phyloP scores from a whole-genome alignment of 1,140 invertebrate genomes.

The Drosophila lowei region DNA sequence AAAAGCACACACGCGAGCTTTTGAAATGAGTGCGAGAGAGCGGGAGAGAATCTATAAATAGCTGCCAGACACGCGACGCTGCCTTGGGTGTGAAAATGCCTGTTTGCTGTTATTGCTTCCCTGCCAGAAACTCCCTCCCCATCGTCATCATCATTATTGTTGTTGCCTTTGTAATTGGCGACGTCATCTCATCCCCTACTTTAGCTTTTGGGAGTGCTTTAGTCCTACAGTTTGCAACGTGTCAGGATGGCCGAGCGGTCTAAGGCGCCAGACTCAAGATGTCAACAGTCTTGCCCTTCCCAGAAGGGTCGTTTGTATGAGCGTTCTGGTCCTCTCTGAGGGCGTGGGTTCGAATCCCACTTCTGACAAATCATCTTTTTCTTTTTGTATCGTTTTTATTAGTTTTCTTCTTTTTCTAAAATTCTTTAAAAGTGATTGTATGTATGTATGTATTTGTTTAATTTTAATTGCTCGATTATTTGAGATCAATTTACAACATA shows the following conservation, averaged over 20 bases:
- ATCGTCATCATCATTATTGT: not conserved
- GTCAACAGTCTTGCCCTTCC: too few species aligned
- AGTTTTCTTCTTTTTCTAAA: not conserved
- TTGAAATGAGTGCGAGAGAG: not conserved
- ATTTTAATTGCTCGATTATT: slow-evolving; percentile 9
- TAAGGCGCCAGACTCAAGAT: slow-evolving; percentile 89
- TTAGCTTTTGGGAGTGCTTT: too few species aligned
- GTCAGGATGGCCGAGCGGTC: slow-evolving; percentile 88
- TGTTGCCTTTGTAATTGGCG: slow-evolving; percentile 11
- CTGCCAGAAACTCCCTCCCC: slow-evolving; percentile 19
- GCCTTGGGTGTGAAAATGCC: slow-evolving; percentile 62
- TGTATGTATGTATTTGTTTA: not conserved
- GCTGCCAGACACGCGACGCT: slow-evolving; percentile 61
- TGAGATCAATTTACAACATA: not conserved
- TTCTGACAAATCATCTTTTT: not conserved
- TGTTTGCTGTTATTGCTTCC: slow-evolving; percentile 55
- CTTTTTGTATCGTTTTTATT: not conserved
- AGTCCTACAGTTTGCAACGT: slow-evolving; percentile 13
- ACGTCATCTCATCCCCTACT: too few species aligned
- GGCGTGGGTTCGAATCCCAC: slow-evolving; percentile 95
- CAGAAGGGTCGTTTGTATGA: not conserved
- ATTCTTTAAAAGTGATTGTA: not conserved
- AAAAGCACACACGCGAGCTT: slow-evolving; percentile 48
- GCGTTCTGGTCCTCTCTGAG: slow-evolving; percentile 90
- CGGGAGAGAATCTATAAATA: slow-evolving; percentile 62